Evolutionary conservation across 2,888 invertebrate genomes (phyloP), one percentile per base, ranked within the genome.

Genomic region (Temnothorax ravouxi): DNA sequence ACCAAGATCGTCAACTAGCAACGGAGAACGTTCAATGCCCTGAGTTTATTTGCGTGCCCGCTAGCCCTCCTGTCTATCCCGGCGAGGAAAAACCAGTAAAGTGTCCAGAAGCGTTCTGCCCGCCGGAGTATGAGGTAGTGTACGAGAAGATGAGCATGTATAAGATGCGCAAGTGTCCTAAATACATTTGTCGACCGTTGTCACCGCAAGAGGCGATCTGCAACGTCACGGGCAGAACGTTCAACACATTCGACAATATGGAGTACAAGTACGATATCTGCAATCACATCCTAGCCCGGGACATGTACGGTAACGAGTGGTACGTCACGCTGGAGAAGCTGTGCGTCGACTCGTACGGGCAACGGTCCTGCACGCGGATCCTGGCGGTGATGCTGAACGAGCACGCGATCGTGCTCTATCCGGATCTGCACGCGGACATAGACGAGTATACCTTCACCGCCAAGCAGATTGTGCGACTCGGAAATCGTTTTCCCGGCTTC

Each of bases 181-280:
- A 96, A 86, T 97, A 97, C 93, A 95, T 95, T 0, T 97, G 97
- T 91, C 96, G 96, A 64, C 96, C 97, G 2, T 96, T 96, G 0
- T 96, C 96, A 0, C 96, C 96, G 56, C 96, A 96, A 0, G 97
- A 97, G 83, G 96, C 96, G 50, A 96, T 96, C 18, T 97, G 97
- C 93, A 96, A 96, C 91, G 95, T 98, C n/a, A 97, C 97, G 1
- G 97, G 97, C 0, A 96, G 97, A 77, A 97, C 97, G 0, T 97
- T 98, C 93, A 97, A 96, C 88, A 98, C 98, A 0, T 98, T 98
- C 92, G 98, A 98, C 93, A 96, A 97, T 21, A 95, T 96, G 0
- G 97, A 97, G 92, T 98, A 97, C 93, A 97, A 97, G 90, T 97
- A 97, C 90, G 97, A 98, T 89, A 96, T 97, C 21, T 98, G 98